A percentile compares a stretch with the other conserved stretches of the same genome.
phyloP scores from a whole-genome alignment of 2,888 invertebrate species.

The Cosmopolites sordidus region DNA sequence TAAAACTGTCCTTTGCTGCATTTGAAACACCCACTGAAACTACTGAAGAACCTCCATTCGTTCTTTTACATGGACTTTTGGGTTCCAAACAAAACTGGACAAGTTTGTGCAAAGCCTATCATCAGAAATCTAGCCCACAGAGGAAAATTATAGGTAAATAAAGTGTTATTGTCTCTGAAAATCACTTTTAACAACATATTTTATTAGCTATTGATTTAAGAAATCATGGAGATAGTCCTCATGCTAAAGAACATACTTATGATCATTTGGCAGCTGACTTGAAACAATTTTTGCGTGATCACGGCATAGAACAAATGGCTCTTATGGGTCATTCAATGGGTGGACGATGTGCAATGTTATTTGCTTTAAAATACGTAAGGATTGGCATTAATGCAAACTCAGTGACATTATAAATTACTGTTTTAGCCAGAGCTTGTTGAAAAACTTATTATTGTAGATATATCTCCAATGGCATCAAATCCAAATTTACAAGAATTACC shows the following conservation, averaged over 20 bases:
- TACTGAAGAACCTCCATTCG: slow-evolving; percentile 57
- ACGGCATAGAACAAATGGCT: slow-evolving; percentile 60
- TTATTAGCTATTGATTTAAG: slow-evolving; percentile 74
- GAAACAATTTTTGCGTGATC: slow-evolving; percentile 58
- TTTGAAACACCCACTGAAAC: slow-evolving; percentile 54
- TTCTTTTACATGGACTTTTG: slow-evolving; percentile 84
- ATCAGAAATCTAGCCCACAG: slow-evolving; percentile 60
- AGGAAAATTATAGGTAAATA: slow-evolving; percentile 59
- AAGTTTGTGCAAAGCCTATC: slow-evolving; percentile 60
- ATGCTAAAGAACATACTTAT: slow-evolving; percentile 69
- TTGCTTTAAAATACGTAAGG: slow-evolving; percentile 68
- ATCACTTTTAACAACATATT: not conserved
- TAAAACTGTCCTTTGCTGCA: slow-evolving; percentile 64
- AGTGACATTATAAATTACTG: not conserved
- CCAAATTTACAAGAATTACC: slow-evolving; percentile 61
- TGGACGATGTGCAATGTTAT: slow-evolving; percentile 84
- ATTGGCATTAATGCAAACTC: not conserved
- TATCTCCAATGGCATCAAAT: slow-evolving; percentile 62
- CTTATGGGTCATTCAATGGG: slow-evolving; percentile 94
- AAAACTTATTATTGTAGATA: slow-evolving; percentile 67
- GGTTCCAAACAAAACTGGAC: slow-evolving; percentile 88
- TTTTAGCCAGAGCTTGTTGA: slow-evolving; percentile 59
- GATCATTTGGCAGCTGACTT: slow-evolving; percentile 72
- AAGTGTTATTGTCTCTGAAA: not conserved
- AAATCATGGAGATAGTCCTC: slow-evolving; percentile 94